Base-by-base conservation (phyloP, 1,140 invertebrate genomes). In the Sarcophaga bullata region DNA sequence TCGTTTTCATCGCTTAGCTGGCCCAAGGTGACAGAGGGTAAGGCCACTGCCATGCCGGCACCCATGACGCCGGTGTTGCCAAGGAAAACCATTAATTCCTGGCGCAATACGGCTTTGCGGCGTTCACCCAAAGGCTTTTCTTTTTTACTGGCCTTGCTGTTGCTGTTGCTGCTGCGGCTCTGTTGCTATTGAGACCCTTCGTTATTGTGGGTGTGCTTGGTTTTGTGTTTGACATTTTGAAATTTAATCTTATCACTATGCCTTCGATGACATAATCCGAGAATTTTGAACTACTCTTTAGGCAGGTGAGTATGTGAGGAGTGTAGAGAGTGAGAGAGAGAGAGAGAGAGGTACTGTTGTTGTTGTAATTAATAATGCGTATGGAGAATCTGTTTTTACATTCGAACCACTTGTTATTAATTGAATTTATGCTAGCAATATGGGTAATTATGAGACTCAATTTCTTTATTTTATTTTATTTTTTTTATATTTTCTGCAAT, bases 61-160 rank as follows among this genome's bases (percentile, higher is more conserved):
- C 88, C 89, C 0, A 90, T 80, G 7, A 89, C 87, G 0, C 88
- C 87, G 15, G 84, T 84, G 75, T 90, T 90, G 54, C 88, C 89
- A 76, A 90, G 83, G 0, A 89, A n/a, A 13, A 89, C 88, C 88
- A 89, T n/a, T 2, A 89, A 83, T 68, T 89, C 84, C 82, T 84
- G n/a, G 0, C 88, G 86, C 25, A 86, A 78, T 1, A 89, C 88
- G 6, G 88, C 88, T 48, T 84, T 48, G 46, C 82, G 84, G 0
- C 86, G 82, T 49, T 89, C 88, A 1, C 88, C 88, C 0, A 89
- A 73, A 0, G 88, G 88, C 25, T 85, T n/a, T 81, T 72, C 37
- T 78, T 81, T 85, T 37, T 68, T 68, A 49, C 37, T 37, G 25
- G 25, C 1, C 25, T 37, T 37, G 25, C 25, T 37, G 25, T 4